Evolutionary conservation across 53 echinoderm and acorn worm genomes (phyloP), one percentile per base, ranked within the genome.

Genomic region (Temnopleurus reevesii): DNA sequence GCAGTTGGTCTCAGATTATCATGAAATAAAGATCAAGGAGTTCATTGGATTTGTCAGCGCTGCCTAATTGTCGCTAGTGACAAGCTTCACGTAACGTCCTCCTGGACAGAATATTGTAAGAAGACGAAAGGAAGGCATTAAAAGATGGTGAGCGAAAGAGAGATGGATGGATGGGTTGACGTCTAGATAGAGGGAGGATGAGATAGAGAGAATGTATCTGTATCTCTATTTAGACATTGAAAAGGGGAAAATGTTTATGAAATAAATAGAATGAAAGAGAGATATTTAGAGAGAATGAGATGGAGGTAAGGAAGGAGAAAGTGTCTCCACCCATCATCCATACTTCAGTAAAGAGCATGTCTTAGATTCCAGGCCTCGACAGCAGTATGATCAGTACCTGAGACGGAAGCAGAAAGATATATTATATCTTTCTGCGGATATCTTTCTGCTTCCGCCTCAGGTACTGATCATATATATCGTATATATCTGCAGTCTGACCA

Each of bases 341-440:
- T 86, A 95, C 28, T 98, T 98, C 89, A 98, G 98, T 81, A 94
- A 94, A 53, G 98, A 98, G 80, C 98, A 98, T 51, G 95, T 98
- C 24, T 60, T 98, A 29, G 93, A 95, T 10, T 94, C 98, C 44
- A 98, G 64, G 64, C 93, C 95, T 12, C 60, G 91, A 21, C 95
- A 98, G 90, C 90, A 93, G 93, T 97, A 95, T 59, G 92, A 95
- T 76, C 98, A 97, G 83, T 97, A 94, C 81, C 91, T 97, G 47
- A 97, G 91, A 57, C 83, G 93, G 38, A 95, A 82, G 61, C 91
- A 96, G 92, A 95, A 93, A 54, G 92, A 93, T 49, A 92, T 93
- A n/a, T n/a, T n/a, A n/a, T n/a, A n/a, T n/a, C n/a, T n/a, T n/a
- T n/a, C n/a, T n/a, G n/a, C n/a, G n/a, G n/a, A n/a, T n/a, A n/a